These are phyloP conservation scores for Phoenoteleia sp. DNA, from an alignment of 2,888 invertebrate species.

Conservation along the genomic window DNA sequence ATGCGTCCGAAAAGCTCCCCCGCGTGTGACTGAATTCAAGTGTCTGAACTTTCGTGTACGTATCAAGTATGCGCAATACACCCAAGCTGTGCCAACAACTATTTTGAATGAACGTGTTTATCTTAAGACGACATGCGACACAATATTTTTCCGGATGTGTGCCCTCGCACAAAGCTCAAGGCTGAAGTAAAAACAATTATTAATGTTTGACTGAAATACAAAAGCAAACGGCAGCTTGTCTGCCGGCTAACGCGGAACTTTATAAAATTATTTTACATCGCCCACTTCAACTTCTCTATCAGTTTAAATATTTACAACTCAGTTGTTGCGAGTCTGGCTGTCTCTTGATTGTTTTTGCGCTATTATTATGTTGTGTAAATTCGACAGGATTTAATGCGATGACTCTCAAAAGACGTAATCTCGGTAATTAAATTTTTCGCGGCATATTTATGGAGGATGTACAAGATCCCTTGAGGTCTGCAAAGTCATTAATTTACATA, in stretches of 20 bases:
- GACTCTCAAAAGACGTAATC: not conserved
- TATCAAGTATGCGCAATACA: conserved; percentile 46
- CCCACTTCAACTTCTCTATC: not conserved
- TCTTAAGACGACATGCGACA: conserved; percentile 44
- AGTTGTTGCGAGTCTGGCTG: no score
- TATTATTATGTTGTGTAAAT: no score
- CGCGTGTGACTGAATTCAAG: conserved; percentile 55
- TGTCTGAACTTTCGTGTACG: conserved; percentile 46
- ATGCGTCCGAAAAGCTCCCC: conserved; percentile 55
- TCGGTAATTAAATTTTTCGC: not conserved
- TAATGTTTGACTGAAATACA: conserved; percentile 5
- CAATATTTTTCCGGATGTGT: conserved; percentile 31
- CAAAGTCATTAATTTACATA: not conserved
- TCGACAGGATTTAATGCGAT: no score
- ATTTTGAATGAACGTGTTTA: conserved; percentile 48
- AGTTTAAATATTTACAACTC: not conserved
- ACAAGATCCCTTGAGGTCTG: not conserved
- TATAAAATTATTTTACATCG: not conserved
- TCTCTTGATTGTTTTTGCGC: no score
- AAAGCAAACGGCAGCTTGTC: not conserved
- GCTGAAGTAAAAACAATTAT: conserved; percentile 3
- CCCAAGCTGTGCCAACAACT: conserved; percentile 41
- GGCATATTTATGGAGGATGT: not conserved
- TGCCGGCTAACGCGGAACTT: not conserved
- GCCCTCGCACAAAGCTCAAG: conserved; percentile 6